Conservation (phyloP, 2,888 invertebrate species). For the Thalpophila matura region DNA sequence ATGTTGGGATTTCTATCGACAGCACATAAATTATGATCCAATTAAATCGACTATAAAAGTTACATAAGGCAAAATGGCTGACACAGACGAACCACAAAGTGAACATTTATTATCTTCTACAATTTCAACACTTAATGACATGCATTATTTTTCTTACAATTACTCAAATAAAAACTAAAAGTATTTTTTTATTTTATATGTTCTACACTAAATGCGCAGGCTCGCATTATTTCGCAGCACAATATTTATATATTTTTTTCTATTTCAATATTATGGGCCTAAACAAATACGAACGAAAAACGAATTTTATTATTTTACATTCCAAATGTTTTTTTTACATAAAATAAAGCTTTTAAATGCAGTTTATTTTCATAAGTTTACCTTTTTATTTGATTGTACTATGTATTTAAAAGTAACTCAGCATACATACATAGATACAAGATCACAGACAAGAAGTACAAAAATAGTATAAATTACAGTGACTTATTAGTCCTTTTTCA, state of each 20-base stretch:
- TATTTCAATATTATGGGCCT: constrained; percentile 26
- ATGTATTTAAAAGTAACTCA: constrained; percentile 40
- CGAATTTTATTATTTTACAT: neutral
- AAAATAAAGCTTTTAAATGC: constrained; percentile 56
- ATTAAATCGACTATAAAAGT: constrained; percentile 30
- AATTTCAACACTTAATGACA: constrained; percentile 50
- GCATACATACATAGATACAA: constrained; percentile 58
- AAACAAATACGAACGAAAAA: constrained; percentile 30
- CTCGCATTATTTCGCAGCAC: constrained; percentile 16
- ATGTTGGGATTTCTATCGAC: constrained; percentile 18
- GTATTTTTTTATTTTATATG: constrained; percentile 17
- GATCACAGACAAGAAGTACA: constrained; percentile 70
- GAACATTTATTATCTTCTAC: constrained; percentile 43
- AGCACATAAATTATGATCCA: constrained; percentile 9
- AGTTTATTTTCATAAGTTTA: constrained; percentile 25
- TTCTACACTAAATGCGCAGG: constrained; percentile 37
- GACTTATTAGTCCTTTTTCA: no score
- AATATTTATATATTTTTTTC: neutral
- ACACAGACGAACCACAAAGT: constrained; percentile 36
- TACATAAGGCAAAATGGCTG: constrained; percentile 56
- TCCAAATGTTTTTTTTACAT: neutral
- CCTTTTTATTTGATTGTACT: constrained; percentile 33
- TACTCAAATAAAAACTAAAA: constrained; percentile 39
- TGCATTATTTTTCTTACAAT: constrained; percentile 46
- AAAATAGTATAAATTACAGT: constrained; percentile 56